Evolutionary conservation across 1,140 invertebrate genomes (phyloP).

Genomic region (Penaeus indicus): DNA sequence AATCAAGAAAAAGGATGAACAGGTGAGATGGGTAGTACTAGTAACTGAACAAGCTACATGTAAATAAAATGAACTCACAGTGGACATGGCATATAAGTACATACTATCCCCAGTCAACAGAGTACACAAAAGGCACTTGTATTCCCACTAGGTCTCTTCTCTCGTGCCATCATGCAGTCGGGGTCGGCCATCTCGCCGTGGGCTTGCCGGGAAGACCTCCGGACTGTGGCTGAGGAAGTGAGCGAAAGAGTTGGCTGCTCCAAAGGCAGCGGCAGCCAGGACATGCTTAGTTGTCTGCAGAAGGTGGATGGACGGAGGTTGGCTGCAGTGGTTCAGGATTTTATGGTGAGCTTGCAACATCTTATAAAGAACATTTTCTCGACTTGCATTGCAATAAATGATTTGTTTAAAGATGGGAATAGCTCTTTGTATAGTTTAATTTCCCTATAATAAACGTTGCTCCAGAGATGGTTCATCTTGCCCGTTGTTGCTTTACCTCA

Average conservation of each 20-base stretch:
- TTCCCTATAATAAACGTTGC: too few species aligned
- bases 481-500: background rate
- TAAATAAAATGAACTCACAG: too few species aligned
- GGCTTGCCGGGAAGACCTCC: slow-evolving; percentile 65
- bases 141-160: slow-evolving; percentile 68
- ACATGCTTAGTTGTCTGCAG: background rate
- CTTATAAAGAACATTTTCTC: background rate
- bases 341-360: background rate
- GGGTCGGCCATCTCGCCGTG: slow-evolving; percentile 68
- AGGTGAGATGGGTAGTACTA: too few species aligned
- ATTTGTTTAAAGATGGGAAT: background rate
- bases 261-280: background rate
- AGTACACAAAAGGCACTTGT: slow-evolving; percentile 3
- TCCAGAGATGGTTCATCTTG: background rate
- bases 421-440: too few species aligned
- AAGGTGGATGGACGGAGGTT: background rate
- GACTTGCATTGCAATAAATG: background rate
- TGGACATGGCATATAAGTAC: too few species aligned
- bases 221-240: background rate
- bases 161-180: slow-evolving; percentile 68
- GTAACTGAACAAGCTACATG: too few species aligned
- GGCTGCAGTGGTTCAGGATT: background rate
- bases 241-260: background rate
- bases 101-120: too few species aligned
- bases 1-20: too few species aligned